Evolutionary conservation across 2,888 invertebrate genomes (phyloP), one percentile per base, ranked within the genome.

Genomic region (Pocota personata): DNA sequence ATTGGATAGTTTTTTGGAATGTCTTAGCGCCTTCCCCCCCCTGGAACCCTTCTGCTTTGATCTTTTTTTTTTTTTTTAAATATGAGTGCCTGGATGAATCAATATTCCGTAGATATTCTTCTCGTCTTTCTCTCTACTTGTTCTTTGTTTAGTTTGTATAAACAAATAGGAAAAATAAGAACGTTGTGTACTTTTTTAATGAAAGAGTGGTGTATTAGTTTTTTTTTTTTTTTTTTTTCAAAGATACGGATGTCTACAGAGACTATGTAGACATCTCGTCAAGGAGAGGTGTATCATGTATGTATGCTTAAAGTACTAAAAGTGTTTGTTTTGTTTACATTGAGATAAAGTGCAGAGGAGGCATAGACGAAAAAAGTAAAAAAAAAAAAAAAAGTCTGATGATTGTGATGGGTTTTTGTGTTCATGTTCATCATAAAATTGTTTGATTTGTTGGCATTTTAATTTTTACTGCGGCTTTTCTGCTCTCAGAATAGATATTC

Each of bases 291-390:
- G 60, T 50, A 79, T 72, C 69, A 52, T 60, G 57, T 55, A 48
- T 76, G 82, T 86, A 48, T 66, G 82, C 71, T 79, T 60, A 84
- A 76, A 80, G 76, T 76, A 84, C 71, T 71, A 76, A 86, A 72
- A 86, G 57, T 86, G 76, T 80, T 86, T 71, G 71, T 52, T 80
- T 80, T 86, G 86, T 86, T 86, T 86, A 86, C 72, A 77, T 64
- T 62, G 55, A 71, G 86, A 86, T 86, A 82, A 80, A 82, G 72
- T 86, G 86, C 71, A 62, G 72, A 40, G 71, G 35, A 43, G 80
- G 52, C 21, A 76, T 57, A 40, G 19, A 76, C 3, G 40, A 43
- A 16, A 43, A 21, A 62, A 35, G 35, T 8, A 40, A 14, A 62
- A 55, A 67, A 37, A 60, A 50, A 50, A 16, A 64, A 62, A 79